phyloP scores from a whole-genome alignment of 2,888 invertebrate genomes.

The Sarcophaga carnaria region DNA sequence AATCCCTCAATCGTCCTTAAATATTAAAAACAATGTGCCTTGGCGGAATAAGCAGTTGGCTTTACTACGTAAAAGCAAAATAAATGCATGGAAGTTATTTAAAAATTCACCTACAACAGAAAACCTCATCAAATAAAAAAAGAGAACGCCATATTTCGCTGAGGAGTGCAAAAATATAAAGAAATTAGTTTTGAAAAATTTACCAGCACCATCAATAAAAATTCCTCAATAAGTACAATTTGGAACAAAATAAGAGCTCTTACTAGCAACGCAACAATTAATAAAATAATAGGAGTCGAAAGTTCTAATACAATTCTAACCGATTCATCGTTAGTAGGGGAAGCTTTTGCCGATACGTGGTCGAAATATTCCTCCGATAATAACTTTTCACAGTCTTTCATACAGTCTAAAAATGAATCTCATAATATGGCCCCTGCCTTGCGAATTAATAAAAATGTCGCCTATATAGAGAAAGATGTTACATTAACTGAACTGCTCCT shows the following conservation, averaged over 20 bases:
- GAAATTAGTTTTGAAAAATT: neutral
- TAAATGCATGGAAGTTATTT: conserved; percentile 17
- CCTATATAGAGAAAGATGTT: conserved; percentile 1
- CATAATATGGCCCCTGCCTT: neutral
- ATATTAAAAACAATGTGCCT: neutral
- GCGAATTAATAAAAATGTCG: neutral
- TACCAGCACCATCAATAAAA: too few species aligned
- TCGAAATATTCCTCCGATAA: conserved; percentile 2
- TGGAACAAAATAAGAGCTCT: too few species aligned
- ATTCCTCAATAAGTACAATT: too few species aligned
- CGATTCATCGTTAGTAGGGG: conserved; percentile 7
- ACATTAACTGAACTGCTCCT: neutral
- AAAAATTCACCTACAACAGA: conserved; percentile 11
- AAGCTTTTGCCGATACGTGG: conserved; percentile 21
- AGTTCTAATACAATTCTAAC: neutral
- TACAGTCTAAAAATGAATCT: neutral
- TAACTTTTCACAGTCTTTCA: conserved; percentile 8
- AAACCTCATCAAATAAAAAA: conserved; percentile 35
- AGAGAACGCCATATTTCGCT: conserved; percentile 21
- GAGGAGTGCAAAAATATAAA: conserved; percentile 28
- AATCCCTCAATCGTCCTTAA: conserved; percentile 12
- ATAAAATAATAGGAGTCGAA: conserved; percentile 20
- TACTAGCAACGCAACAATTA: neutral
- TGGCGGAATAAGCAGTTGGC: conserved; percentile 13
- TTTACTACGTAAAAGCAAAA: neutral